Conservation (phyloP, 2,113 vertebrate species). For the Rhineura floridana region DNA sequence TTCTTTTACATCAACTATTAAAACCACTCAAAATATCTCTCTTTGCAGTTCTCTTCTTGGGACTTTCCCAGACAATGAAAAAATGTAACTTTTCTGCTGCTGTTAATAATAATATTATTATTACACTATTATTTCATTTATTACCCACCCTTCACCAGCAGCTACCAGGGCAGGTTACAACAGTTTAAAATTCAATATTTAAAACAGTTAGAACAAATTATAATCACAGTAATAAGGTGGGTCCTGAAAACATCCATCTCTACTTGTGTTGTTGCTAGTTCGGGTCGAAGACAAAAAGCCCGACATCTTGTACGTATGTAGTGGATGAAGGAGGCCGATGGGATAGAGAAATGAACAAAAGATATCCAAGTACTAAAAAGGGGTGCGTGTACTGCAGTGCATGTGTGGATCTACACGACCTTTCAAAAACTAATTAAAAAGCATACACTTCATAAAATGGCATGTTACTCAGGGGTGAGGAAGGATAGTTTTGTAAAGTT, state of each 20-base stretch:
- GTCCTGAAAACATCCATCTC: too few species aligned
- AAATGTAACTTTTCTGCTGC: background rate
- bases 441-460: background rate
- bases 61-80: background rate
- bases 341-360: background rate
- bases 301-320: background rate
- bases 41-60: constrained; percentile 31
- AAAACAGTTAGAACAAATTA: too few species aligned
- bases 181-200: too few species aligned
- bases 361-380: background rate
- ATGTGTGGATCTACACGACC: background rate
- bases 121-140: too few species aligned
- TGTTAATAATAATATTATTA: too few species aligned
- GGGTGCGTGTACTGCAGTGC: background rate
- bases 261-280: background rate
- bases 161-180: too few species aligned
- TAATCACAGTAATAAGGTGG: too few species aligned
- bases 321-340: background rate
- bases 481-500: background rate
- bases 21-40: constrained; percentile 29
- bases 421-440: background rate
- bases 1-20: constrained; percentile 33
- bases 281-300: background rate
- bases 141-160: too few species aligned
- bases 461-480: background rate